Evolutionary conservation across 2,888 invertebrate species (phyloP).

Genomic region (Frankliniella fusca): DNA sequence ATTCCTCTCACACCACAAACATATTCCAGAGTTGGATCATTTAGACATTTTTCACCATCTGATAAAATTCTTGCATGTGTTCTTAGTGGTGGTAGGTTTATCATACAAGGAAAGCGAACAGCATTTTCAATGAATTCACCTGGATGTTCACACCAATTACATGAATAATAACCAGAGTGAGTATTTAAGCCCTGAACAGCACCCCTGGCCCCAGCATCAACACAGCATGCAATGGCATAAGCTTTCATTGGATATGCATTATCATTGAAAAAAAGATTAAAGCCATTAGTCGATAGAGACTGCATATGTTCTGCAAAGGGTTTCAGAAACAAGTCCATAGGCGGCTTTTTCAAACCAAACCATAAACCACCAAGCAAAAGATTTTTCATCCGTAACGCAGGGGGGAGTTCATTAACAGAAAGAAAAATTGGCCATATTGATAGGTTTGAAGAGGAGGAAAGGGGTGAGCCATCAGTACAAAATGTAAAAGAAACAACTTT

Average conservation of each 20-base stretch:
- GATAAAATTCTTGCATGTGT: background rate
- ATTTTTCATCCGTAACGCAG: too few species aligned
- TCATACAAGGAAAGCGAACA: background rate
- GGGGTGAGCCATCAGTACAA: too few species aligned
- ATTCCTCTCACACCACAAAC: background rate
- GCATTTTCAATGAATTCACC: background rate
- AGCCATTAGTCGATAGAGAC: background rate
- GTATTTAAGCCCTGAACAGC: background rate
- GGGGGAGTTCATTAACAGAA: too few species aligned
- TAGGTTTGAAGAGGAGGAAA: too few species aligned
- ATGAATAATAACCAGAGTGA: constrained; percentile 13
- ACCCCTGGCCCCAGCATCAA: background rate
- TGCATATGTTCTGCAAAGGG: background rate
- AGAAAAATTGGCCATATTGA: too few species aligned
- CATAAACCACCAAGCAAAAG: background rate
- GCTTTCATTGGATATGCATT: background rate
- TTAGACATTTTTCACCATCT: background rate
- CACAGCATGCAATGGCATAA: background rate
- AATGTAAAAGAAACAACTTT: too few species aligned
- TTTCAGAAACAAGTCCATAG: background rate
- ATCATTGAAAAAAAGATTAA: background rate
- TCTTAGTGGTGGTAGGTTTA: background rate
- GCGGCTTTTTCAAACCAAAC: background rate
- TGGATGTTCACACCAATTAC: constrained; percentile 7
- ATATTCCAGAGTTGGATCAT: background rate